Evolutionary conservation across 1,140 invertebrate genomes (phyloP).

Genomic region (Neoseiulus cucumeris): DNA sequence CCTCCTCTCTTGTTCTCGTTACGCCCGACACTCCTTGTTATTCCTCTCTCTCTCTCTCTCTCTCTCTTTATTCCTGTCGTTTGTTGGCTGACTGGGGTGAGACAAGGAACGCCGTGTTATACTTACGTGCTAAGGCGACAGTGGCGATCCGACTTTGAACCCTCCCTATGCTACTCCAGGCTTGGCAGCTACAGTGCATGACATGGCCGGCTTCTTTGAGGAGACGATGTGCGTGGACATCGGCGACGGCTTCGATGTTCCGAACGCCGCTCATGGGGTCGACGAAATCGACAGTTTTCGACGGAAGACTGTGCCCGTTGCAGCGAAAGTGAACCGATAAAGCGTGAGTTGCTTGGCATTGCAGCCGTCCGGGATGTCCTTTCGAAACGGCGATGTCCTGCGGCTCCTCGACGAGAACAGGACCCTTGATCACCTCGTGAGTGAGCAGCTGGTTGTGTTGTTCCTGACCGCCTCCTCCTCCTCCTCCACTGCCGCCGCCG

Average conservation of each 20-base stretch:
- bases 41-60: no score
- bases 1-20: no score
- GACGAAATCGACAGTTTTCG: constrained; percentile 2
- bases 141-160: not conserved
- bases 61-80: no score
- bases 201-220: not conserved
- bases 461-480: not conserved
- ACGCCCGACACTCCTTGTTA: no score
- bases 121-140: constrained; percentile 3
- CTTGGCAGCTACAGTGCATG: constrained; percentile 1
- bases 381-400: constrained; percentile 1
- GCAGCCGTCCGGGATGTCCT: not conserved
- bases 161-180: not conserved
- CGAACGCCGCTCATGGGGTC: constrained; percentile 3
- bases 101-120: not conserved
- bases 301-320: not conserved
- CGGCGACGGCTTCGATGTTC: constrained; percentile 4
- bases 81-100: no score
- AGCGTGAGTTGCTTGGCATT: not conserved
- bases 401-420: constrained; percentile 1
- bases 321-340: constrained; percentile 5
- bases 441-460: not conserved
- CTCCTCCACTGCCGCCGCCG: not conserved
- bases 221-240: not conserved
- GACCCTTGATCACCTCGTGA: constrained; percentile 7